Evolutionary conservation across 2,113 vertebrate species (phyloP).

Genomic region (Podarcis muralis): DNA sequence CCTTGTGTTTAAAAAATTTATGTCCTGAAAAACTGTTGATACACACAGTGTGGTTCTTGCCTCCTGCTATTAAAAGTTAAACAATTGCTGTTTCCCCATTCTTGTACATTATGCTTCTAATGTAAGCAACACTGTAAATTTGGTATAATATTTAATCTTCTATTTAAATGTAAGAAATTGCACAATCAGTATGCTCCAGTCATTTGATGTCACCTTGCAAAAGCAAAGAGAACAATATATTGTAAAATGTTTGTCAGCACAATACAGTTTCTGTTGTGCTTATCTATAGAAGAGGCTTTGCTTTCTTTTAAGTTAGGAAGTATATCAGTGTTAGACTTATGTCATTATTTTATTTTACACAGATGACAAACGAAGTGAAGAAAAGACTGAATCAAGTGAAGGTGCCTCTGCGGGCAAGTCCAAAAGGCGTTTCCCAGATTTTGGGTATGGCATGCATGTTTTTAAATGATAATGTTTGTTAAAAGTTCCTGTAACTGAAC

Average conservation of each 20-base stretch:
- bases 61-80: background rate
- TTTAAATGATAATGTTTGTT: background rate
- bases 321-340: background rate
- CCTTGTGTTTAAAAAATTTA: background rate
- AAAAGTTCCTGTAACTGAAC: background rate
- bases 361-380: conserved; percentile 80
- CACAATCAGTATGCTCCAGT: background rate
- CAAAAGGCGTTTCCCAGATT: conserved; percentile 91
- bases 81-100: background rate
- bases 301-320: background rate
- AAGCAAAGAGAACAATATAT: background rate
- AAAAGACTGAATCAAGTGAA: conserved; percentile 77
- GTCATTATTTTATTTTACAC: conserved; percentile 31
- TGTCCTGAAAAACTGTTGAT: background rate
- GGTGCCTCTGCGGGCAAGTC: conserved; percentile 78
- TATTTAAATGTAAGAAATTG: background rate
- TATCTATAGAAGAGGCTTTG: background rate
- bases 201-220: background rate
- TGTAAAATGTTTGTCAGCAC: background rate
- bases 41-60: background rate
- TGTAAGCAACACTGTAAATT: background rate
- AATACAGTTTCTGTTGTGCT: background rate
- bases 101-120: background rate
- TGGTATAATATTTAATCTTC: background rate
- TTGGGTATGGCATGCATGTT: conserved; percentile 79